Conservation (phyloP, 2,797 vertebrate species). For the Harpagifer antarcticus region DNA sequence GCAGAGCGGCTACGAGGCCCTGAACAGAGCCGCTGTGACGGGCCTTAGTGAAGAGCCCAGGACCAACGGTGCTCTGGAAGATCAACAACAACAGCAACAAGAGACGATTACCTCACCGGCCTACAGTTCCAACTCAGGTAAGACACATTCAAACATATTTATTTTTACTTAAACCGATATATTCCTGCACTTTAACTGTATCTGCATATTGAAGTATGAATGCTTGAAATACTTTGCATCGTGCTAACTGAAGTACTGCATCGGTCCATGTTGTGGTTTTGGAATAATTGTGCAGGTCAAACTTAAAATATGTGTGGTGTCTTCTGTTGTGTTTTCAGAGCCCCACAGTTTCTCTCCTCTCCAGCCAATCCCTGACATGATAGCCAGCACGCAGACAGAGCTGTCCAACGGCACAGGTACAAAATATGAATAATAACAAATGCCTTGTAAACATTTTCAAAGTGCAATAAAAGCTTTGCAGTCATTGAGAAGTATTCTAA, state of each 20-base stretch:
- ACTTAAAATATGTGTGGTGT: neutral
- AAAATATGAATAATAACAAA: neutral
- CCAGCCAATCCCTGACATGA: constrained; percentile 81
- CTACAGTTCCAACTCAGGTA: constrained; percentile 83
- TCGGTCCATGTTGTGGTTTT: no score
- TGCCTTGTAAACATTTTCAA: no score
- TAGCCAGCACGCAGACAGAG: constrained; percentile 76
- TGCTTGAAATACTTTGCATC: no score
- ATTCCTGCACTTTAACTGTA: no score
- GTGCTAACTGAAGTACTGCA: no score
- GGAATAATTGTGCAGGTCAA: no score
- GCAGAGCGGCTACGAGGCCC: constrained; percentile 88
- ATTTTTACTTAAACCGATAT: no score
- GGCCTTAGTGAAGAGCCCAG: constrained; percentile 74
- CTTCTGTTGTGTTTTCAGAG: constrained; percentile 61
- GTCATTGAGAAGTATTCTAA: neutral
- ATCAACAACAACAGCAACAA: constrained; percentile 37
- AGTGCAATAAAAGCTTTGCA: neutral
- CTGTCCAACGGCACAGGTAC: constrained; percentile 85
- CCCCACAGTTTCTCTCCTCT: constrained; percentile 75
- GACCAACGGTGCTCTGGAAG: constrained; percentile 75
- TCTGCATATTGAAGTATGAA: no score
- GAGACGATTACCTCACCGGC: constrained; percentile 61
- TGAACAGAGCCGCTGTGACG: constrained; percentile 83
- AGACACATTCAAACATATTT: no score